Evolutionary conservation across 1,140 invertebrate genomes (phyloP), one percentile per base, ranked within the genome.

Genomic region (Rhyzopertha dominica): DNA sequence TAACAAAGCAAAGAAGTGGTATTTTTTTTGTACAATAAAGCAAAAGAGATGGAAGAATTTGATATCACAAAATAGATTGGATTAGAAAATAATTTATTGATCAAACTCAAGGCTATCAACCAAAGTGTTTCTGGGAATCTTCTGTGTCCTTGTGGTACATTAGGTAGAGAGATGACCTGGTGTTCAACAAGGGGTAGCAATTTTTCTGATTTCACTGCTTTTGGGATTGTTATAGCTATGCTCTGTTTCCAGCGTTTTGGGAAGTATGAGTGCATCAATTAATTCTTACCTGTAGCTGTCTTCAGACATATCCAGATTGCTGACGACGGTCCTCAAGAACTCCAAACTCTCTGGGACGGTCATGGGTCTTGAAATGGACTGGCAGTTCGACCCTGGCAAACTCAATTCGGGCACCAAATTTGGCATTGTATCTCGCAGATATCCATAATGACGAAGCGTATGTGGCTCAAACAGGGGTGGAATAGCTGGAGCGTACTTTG

Each of bases 341-440:
- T 69, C 68, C 40, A 75, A 70, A 51, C 63, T 66, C 55, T 69
- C 69, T 25, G 58, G 52, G 17, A 62, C 53, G 8, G 50, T 54
- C 16, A 51, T 46, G 8, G 59, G 55, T 49, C 54, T 48, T 19
- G 52, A 35, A 16, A 66, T 53, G 10, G 46, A 36, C 25, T 41
- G 53, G n/a, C 19, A 49, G 48, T 53, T 46, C 16, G 47, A 57
- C 44, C 59, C 50, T 36, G 53, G 45, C 10, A 60, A 51, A 49
- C 82, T 80, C 42, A 95, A 70, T 44, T 80, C 73, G 0, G 95
- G 93, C 16, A 97, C 90, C n/a, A 96, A 73, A 58, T 88, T 76
- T 2, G 93, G 91, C 79, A 96, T 85, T 1, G 90, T 94, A 62
- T 95, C 91, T 9, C 90, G 73, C n/a, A 98, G 72, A 69, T 96